Conservation (phyloP, 2,113 vertebrate genomes). For the Myrmophylax atrothorax region DNA sequence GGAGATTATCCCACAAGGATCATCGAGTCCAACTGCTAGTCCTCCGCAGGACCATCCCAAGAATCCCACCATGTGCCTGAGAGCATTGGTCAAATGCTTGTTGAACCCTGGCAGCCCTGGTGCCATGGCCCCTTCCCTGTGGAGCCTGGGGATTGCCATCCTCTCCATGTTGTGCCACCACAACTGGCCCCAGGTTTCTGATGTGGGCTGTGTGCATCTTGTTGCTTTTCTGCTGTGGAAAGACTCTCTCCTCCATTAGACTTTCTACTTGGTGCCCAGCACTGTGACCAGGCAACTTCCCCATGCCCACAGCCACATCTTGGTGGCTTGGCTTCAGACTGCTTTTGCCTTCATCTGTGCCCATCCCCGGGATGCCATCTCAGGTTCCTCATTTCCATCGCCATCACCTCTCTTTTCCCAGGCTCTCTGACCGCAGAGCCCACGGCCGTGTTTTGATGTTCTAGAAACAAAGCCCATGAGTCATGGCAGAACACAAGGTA, state of each 20-base stretch:
- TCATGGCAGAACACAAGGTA: neutral
- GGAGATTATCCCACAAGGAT: no score
- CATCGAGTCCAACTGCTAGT: no score
- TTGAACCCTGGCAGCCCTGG: no score
- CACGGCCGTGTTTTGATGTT: neutral
- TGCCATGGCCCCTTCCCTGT: no score
- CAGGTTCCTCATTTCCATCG: neutral
- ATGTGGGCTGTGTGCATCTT: neutral
- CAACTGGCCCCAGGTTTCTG: no score
- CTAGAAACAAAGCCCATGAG: neutral
- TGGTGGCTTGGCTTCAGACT: neutral
- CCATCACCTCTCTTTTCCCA: neutral
- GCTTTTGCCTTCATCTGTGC: neutral
- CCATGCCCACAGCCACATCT: neutral
- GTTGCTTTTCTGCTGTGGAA: neutral
- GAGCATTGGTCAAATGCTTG: no score
- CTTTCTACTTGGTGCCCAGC: neutral
- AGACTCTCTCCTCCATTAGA: neutral
- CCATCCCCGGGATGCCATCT: rapidly evolving
- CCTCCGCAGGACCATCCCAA: no score
- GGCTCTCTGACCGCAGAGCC: neutral
- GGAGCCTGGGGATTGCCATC: no score
- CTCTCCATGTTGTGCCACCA: no score
- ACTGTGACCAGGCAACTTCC: neutral
- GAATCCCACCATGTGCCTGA: no score